These are phyloP conservation scores for Notospermus geniculatus DNA, from an alignment of 1,140 invertebrate genomes.

Conservation along the genomic window DNA sequence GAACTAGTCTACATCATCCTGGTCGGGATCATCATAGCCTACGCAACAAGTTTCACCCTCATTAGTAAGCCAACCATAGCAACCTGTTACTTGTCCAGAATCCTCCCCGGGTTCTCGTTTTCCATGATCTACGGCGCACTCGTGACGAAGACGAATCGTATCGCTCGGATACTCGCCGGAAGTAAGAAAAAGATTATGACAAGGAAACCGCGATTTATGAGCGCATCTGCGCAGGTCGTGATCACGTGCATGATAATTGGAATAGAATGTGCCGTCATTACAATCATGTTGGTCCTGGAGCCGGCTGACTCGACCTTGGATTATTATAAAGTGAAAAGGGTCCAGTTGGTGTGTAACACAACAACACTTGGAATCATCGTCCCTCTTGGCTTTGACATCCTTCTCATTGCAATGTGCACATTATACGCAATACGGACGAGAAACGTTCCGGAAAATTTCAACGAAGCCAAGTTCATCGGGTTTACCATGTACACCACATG, in stretches of 20 bases:
- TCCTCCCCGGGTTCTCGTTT: constrained; percentile 75
- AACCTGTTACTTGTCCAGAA: constrained; percentile 68
- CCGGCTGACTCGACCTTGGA: constrained; percentile 64
- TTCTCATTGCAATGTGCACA: constrained; percentile 77
- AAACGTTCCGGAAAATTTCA: constrained; percentile 86
- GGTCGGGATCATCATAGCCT: constrained; percentile 64
- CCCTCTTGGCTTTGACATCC: constrained; percentile 76
- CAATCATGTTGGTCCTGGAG: constrained; percentile 69
- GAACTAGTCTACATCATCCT: constrained; percentile 78
- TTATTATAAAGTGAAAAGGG: constrained; percentile 55
- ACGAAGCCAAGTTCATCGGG: constrained; percentile 61
- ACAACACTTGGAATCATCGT: constrained; percentile 69
- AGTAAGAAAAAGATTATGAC: constrained; percentile 79
- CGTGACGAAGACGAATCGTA: constrained; percentile 83
- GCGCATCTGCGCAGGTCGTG: constrained; percentile 64
- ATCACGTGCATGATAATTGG: constrained; percentile 68
- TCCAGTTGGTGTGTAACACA: constrained; percentile 69
- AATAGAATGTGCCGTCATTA: constrained; percentile 70
- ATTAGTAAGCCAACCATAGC: constrained; percentile 68
- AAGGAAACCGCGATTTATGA: constrained; percentile 70
- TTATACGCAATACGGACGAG: constrained; percentile 82
- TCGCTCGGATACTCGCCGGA: constrained; percentile 77
- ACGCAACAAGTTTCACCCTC: constrained; percentile 67
- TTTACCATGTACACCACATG: constrained; percentile 85
- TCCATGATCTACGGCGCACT: constrained; percentile 80